These are phyloP conservation scores for Spilarctia lutea DNA, from an alignment of 2,888 invertebrate species.

Conservation along the genomic window DNA sequence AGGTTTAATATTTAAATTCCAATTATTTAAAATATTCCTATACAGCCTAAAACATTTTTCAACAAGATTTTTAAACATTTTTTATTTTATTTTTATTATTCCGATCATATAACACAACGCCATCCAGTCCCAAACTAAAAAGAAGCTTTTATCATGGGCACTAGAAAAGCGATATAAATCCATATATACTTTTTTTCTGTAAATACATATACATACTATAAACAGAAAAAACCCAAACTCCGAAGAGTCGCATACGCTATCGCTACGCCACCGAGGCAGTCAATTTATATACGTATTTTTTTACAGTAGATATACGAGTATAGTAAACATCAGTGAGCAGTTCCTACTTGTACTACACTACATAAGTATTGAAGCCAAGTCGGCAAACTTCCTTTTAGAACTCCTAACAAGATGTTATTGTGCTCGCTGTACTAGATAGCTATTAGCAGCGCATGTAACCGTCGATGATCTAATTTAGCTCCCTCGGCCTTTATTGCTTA, in stretches of 20 bases:
- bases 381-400: slow-evolving; percentile 24
- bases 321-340: neutral
- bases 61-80: too few relatives aligned
- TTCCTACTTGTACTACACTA: neutral
- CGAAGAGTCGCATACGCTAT: too few relatives aligned
- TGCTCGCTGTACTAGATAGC: slow-evolving; percentile 38
- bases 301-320: neutral
- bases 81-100: too few relatives aligned
- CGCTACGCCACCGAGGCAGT: too few relatives aligned
- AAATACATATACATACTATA: too few relatives aligned
- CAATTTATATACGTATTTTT: neutral
- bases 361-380: neutral
- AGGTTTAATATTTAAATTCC: neutral
- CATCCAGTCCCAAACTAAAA: too few relatives aligned
- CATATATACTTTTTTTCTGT: too few relatives aligned
- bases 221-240: too few relatives aligned
- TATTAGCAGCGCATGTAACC: slow-evolving; percentile 36
- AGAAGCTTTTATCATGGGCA: too few relatives aligned
- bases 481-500: slow-evolving; percentile 17
- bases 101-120: too few relatives aligned
- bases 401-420: slow-evolving; percentile 49
- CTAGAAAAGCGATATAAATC: too few relatives aligned
- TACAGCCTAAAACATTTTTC: too few relatives aligned
- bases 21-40: neutral
- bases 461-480: slow-evolving; percentile 44